These are phyloP conservation scores for Quiscalus mexicanus DNA, from an alignment of 2,113 vertebrate genomes.

Conservation along the genomic window DNA sequence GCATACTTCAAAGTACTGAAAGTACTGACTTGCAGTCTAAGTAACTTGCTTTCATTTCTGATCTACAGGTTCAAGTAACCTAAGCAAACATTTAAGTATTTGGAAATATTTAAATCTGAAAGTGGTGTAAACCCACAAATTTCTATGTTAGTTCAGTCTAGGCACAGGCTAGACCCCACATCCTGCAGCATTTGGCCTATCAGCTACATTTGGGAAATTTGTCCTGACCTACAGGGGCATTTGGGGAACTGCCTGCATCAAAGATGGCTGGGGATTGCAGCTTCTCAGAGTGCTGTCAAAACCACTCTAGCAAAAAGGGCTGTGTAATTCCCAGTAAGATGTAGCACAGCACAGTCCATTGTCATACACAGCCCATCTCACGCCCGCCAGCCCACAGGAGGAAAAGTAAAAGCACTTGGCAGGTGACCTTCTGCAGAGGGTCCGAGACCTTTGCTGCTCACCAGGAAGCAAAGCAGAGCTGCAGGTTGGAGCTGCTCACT, in stretches of 20 bases:
- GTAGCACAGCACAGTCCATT: not conserved
- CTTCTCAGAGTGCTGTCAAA: not conserved
- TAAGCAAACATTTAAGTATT: not conserved
- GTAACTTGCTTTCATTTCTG: not conserved
- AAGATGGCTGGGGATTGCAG: not conserved
- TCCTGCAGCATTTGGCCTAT: not conserved
- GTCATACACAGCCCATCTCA: accelerated
- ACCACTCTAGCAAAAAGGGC: not conserved
- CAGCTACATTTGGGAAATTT: not conserved
- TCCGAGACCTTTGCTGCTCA: accelerated
- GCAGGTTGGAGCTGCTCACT: not conserved
- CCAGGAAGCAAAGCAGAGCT: not conserved
- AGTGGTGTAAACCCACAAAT: not conserved
- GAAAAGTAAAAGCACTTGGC: not conserved
- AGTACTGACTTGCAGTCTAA: not conserved
- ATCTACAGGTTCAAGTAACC: not conserved
- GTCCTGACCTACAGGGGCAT: not conserved
- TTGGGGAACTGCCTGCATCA: not conserved
- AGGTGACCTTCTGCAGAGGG: not conserved
- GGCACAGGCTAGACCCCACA: not conserved
- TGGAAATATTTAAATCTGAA: not conserved
- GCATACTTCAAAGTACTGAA: not conserved
- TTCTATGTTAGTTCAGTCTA: not conserved
- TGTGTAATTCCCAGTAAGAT: not conserved
- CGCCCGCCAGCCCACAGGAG: accelerated